Evolutionary conservation across 2,888 invertebrate species (phyloP).

Genomic region (Myopa testacea): DNA sequence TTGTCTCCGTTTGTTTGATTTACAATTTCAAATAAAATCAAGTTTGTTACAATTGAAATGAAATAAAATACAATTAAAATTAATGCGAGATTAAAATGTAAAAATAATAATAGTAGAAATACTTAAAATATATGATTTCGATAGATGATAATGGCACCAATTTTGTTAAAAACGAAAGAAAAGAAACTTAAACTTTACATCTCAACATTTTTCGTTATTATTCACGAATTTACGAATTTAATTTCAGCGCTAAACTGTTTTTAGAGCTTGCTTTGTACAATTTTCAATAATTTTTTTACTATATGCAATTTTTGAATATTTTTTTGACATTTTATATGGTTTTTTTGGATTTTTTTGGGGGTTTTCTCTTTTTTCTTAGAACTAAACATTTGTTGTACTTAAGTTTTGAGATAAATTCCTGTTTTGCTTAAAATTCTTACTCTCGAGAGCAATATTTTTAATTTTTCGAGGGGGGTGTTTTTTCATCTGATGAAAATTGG

Average conservation of each 20-base stretch:
- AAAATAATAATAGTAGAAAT: not conserved
- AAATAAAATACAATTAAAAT: constrained; percentile 9
- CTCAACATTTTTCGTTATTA: constrained; percentile 41
- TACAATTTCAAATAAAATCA: constrained; percentile 1
- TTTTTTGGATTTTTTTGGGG: constrained; percentile 25
- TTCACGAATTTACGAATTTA: not conserved
- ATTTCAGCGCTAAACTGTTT: constrained; percentile 3
- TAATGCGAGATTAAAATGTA: not conserved
- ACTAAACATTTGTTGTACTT: constrained; percentile 50
- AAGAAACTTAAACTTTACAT: constrained; percentile 40
- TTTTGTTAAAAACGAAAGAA: constrained; percentile 22
- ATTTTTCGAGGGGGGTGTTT: constrained; percentile 22
- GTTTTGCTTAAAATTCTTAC: constrained; percentile 37
- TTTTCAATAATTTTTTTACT: constrained; percentile 25
- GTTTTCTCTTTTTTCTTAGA: constrained; percentile 39
- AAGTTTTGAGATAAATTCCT: constrained; percentile 48
- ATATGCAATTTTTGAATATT: constrained; percentile 20
- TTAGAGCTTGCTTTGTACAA: constrained; percentile 37
- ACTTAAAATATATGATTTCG: not conserved
- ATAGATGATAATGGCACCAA: constrained; percentile 28
- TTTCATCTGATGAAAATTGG: constrained; percentile 7
- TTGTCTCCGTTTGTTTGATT: constrained; percentile 19
- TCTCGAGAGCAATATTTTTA: constrained; percentile 35
- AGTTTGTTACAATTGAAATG: not conserved
- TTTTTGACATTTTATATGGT: constrained; percentile 20